Evolutionary conservation across 92 coral and sea anemone genomes (phyloP).

Genomic region (Ricordea florida): DNA sequence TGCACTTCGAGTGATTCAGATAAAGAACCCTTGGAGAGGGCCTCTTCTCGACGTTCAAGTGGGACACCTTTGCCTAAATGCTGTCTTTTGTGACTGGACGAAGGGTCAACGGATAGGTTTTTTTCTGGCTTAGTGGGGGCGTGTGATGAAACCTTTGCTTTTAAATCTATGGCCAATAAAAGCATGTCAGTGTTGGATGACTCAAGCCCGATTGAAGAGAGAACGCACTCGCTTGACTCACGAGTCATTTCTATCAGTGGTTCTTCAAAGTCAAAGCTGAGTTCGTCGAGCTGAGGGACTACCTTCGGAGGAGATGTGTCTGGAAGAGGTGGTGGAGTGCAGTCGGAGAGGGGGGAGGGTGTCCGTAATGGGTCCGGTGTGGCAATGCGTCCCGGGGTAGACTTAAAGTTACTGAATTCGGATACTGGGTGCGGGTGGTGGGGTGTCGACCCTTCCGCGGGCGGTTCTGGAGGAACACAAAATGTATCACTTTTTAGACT

Average conservation of each 20-base stretch:
- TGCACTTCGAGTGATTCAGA: too few relatives aligned
- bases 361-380: background rate
- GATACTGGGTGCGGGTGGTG: background rate
- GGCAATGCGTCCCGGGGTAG: too few relatives aligned
- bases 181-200: too few relatives aligned
- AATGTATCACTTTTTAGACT: background rate
- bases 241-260: background rate
- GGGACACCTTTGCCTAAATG: too few relatives aligned
- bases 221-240: background rate
- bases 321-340: slow-evolving; percentile 23
- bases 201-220: too few relatives aligned
- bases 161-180: too few relatives aligned
- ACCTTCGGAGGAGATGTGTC: slow-evolving; percentile 10
- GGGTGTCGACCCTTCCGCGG: background rate
- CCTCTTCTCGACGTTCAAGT: too few relatives aligned
- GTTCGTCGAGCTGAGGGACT: background rate
- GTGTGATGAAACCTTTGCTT: too few relatives aligned
- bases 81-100: too few relatives aligned
- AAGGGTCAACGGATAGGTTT: too few relatives aligned
- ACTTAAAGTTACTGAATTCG: background rate
- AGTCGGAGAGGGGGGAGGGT: background rate
- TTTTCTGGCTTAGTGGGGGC: too few relatives aligned
- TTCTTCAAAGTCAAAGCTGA: slow-evolving; percentile 10
- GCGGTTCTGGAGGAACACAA: background rate
- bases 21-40: too few relatives aligned